Evolutionary conservation across 2,797 vertebrate species (phyloP), one percentile per base, ranked within the genome.

Genomic region (Spondyliosoma cantharus): DNA sequence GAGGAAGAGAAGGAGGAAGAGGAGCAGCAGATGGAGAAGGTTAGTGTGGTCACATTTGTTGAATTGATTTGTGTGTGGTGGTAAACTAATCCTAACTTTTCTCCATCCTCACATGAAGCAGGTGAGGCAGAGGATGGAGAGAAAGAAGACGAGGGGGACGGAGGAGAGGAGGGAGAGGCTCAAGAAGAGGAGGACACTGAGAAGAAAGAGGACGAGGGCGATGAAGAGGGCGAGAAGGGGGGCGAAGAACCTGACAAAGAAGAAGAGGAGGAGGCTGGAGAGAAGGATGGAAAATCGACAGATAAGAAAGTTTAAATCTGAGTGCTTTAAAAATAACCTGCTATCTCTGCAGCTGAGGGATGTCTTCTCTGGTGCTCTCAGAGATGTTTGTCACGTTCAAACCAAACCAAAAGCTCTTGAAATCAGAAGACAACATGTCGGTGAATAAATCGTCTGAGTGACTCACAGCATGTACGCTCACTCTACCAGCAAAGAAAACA

Each of bases 11-110:
- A 87, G 25, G 91, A 86, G 54, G 92, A 87, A 46, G 76, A 61
- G 11, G 82, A 65, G 1, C 71, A 69, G 79, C 80, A 74, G 85
- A 82, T 43, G 90, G 43, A 77, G 89, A 87, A 84, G 91, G 93
- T 93, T 25, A 69, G 82, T 85, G 46, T 66, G 54, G 20, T 58
- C 1, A 52, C 62, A 37, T 75, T 49, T 61, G 3, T 71, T 54
- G 8, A 17, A 56, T 6, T 37, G 3, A 46, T 48, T 7, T 71
- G 5, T 25, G 37, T 69, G 14, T 48, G 27, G 2, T 14, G 3
- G n/a, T 22, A 43, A 67, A 37, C 43, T 45, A 1, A 43, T 17
- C 11, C 37, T 24, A 19, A 72, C 71, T 56, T 45, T 71, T 76
- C 25, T 78, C 17, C 79, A 12, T 45, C 25, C 15, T 53, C 5